These are phyloP conservation scores for Malurus elegans DNA, from an alignment of 2,113 vertebrate genomes.

Conservation along the genomic window DNA sequence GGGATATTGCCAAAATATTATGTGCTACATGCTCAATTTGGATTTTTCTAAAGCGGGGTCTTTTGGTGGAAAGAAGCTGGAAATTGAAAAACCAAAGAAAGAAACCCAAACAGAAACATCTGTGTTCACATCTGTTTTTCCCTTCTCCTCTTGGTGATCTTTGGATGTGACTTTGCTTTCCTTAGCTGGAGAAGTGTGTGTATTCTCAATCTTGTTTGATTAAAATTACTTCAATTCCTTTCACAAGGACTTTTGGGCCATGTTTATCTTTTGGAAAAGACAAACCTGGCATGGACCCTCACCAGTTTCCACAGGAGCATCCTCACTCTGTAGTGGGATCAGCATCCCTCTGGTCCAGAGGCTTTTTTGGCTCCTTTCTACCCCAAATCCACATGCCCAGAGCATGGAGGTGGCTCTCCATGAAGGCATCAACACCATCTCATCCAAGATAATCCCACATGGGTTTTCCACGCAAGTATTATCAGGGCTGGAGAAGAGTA, in stretches of 20 bases:
- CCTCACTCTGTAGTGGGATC: not conserved
- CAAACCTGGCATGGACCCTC: not conserved
- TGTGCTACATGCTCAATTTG: not conserved
- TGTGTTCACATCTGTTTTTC: not conserved
- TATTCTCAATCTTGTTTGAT: conserved; percentile 2
- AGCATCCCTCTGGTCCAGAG: not conserved
- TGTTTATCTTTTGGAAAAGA: not conserved
- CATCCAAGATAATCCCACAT: not conserved
- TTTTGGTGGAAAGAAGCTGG: not conserved
- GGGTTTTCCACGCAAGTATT: not conserved
- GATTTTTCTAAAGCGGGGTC: not conserved
- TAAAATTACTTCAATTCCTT: conserved; percentile 2
- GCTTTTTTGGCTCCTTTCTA: not conserved
- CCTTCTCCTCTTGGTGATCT: not conserved
- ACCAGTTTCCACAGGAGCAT: not conserved
- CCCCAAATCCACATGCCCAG: not conserved
- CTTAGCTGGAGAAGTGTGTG: not conserved
- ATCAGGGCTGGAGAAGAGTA: not conserved
- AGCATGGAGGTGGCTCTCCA: not conserved
- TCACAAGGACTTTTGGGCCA: not conserved
- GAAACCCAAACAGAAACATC: not conserved
- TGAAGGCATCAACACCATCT: not conserved
- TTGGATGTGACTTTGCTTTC: not conserved
- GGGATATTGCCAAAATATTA: not conserved
- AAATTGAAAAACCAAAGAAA: conserved; percentile 13